Evolutionary conservation across 2,888 invertebrate species (phyloP).

Genomic region (Lasioglossum lativentre): DNA sequence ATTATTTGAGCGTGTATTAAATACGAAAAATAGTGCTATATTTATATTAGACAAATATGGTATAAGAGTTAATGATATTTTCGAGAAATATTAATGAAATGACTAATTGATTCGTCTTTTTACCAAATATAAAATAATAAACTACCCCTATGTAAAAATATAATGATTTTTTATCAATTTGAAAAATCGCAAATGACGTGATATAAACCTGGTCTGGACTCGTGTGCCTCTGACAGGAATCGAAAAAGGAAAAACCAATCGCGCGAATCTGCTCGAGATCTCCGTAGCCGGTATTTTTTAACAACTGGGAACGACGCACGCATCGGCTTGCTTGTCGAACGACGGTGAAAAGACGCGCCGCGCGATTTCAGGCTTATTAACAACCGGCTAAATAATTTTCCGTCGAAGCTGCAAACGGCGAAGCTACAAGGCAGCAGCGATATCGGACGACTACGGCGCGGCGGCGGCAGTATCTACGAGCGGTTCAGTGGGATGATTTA

Average conservation of each 20-base stretch:
- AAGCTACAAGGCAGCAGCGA: background rate
- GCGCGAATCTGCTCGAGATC: background rate
- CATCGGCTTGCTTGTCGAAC: background rate
- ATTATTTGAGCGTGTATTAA: no score
- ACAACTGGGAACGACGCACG: background rate
- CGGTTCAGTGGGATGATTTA: conserved; percentile 17
- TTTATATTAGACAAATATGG: no score
- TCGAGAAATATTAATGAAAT: no score
- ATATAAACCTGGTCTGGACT: background rate
- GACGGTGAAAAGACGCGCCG: background rate
- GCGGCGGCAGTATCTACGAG: background rate
- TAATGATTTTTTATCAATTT: background rate
- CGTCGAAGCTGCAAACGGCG: background rate
- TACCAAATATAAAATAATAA: no score
- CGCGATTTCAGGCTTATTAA: background rate
- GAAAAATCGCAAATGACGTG: background rate
- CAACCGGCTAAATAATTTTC: conserved; percentile 11
- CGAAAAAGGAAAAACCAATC: background rate
- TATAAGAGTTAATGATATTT: no score
- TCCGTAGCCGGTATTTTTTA: background rate
- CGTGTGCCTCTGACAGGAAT: background rate
- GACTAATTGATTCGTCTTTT: no score
- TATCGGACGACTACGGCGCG: conserved; percentile 3
- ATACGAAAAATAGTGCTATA: no score
- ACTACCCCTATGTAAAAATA: no score